phyloP scores from a whole-genome alignment of 2,797 vertebrate species.

The Coreius guichenoti region DNA sequence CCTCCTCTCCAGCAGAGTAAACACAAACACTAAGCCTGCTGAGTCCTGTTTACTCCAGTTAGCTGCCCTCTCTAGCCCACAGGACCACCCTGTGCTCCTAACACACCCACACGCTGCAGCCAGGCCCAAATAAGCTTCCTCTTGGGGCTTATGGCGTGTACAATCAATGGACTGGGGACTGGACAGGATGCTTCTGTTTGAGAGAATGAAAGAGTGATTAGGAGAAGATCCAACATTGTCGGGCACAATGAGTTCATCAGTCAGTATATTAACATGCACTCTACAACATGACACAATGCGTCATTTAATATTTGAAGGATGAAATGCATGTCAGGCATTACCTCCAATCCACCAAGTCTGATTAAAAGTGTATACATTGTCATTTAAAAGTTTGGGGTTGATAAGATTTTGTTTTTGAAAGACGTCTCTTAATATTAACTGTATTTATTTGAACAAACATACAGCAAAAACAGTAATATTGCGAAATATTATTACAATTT shows the following conservation, averaged over 20 bases:
- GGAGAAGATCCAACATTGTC: slow-evolving; percentile 17
- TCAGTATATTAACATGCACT: background rate
- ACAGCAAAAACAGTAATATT: background rate
- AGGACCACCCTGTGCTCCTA: slow-evolving; percentile 66
- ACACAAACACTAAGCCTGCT: slow-evolving; percentile 83
- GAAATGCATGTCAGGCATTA: background rate
- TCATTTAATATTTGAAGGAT: slow-evolving; percentile 16
- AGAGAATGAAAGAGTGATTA: background rate
- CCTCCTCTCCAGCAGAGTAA: slow-evolving; percentile 71
- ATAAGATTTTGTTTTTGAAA: background rate
- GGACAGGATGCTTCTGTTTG: background rate
- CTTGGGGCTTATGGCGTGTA: slow-evolving; percentile 53
- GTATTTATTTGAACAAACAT: background rate
- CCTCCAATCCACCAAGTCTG: background rate
- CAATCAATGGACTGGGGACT: slow-evolving; percentile 68
- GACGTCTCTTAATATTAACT: background rate
- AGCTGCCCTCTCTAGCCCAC: slow-evolving; percentile 65
- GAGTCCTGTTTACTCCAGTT: slow-evolving; percentile 78
- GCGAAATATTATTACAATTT: background rate
- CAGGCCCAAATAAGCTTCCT: slow-evolving; percentile 51
- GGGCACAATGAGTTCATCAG: background rate
- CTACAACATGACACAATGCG: background rate
- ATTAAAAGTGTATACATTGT: background rate
- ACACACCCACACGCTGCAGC: slow-evolving; percentile 57
- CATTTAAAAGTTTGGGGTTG: background rate